A percentile compares a stretch with the other conserved stretches of the same genome.
phyloP scores from a whole-genome alignment of 37 sponge, comb jelly and placozoan genomes.

The Haliclona indistincta region DNA sequence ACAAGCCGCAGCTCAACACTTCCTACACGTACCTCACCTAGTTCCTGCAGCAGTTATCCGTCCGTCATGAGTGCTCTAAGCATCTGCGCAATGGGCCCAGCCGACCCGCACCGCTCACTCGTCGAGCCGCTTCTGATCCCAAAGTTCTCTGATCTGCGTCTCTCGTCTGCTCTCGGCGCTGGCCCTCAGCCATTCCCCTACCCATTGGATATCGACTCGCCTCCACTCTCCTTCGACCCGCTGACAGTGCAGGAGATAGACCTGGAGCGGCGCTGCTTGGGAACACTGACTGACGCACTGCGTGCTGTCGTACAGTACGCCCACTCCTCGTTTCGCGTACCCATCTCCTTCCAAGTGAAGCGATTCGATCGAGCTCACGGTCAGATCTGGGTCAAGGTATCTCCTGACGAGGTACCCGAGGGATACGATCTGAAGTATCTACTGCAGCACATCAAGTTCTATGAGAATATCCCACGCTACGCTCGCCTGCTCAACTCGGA shows the following conservation, averaged over 20 bases:
- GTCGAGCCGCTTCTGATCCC: too few relatives aligned
- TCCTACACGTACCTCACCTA: too few relatives aligned
- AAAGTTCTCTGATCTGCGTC: too few relatives aligned
- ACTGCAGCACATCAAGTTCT: slow-evolving; percentile 70
- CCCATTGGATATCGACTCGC: too few relatives aligned
- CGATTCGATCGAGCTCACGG: slow-evolving; percentile 65
- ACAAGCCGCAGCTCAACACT: too few relatives aligned
- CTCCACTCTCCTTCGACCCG: slow-evolving; percentile 44
- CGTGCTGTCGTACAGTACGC: slow-evolving; percentile 62
- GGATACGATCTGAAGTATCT: slow-evolving; percentile 65
- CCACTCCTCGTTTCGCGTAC: slow-evolving; percentile 55
- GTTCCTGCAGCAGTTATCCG: too few relatives aligned
- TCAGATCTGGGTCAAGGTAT: slow-evolving; percentile 67
- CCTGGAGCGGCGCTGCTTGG: slow-evolving; percentile 47
- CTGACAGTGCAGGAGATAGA: slow-evolving; percentile 56
- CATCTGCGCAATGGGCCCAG: too few relatives aligned
- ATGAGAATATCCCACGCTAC: slow-evolving; percentile 65
- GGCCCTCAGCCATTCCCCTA: too few relatives aligned
- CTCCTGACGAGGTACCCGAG: slow-evolving; percentile 62
- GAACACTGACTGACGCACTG: slow-evolving; percentile 55
- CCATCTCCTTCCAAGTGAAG: slow-evolving; percentile 67
- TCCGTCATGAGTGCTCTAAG: too few relatives aligned
- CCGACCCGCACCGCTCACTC: too few relatives aligned
- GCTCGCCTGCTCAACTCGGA: slow-evolving; percentile 41
- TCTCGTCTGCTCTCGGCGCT: too few relatives aligned